Evolutionary conservation across 2,797 vertebrate genomes (phyloP).

Genomic region (Tachyglossus aculeatus): DNA sequence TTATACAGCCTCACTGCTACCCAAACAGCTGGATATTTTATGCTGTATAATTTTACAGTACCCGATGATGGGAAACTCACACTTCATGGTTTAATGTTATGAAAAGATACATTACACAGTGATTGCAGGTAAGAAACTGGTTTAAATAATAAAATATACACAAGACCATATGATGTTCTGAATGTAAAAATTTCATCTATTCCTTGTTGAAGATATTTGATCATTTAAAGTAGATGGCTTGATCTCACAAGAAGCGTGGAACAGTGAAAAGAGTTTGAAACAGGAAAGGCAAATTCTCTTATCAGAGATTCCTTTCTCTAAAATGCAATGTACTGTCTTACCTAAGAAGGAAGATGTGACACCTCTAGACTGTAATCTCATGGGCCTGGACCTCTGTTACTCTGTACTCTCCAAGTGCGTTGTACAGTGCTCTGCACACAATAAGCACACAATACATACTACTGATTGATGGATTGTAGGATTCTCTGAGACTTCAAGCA

Average conservation of each 20-base stretch:
- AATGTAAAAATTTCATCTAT: conserved; percentile 30
- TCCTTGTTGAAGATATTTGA: not conserved
- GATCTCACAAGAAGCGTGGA: not conserved
- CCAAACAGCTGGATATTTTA: conserved; percentile 32
- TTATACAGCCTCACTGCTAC: not conserved
- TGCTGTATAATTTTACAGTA: conserved; percentile 17
- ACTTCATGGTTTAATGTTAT: conserved; percentile 42
- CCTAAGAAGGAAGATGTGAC: too few relatives aligned
- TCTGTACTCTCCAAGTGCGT: too few relatives aligned
- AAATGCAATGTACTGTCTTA: too few relatives aligned
- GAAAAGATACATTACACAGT: conserved; percentile 30
- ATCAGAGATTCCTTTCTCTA: too few relatives aligned
- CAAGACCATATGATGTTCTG: conserved; percentile 21
- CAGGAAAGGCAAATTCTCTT: not conserved
- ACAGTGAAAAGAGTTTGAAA: not conserved
- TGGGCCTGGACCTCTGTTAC: too few relatives aligned
- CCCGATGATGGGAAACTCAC: conserved; percentile 7
- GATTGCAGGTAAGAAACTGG: conserved; percentile 39
- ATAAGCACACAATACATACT: too few relatives aligned
- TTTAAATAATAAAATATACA: conserved; percentile 56
- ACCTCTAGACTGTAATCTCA: too few relatives aligned
- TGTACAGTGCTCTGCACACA: too few relatives aligned
- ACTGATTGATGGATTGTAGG: too few relatives aligned
- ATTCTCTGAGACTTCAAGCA: too few relatives aligned
- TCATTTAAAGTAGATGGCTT: conserved; percentile 2